phyloP scores from a whole-genome alignment of 2,797 vertebrate genomes.

The Tenualosa thibaudeaui region DNA sequence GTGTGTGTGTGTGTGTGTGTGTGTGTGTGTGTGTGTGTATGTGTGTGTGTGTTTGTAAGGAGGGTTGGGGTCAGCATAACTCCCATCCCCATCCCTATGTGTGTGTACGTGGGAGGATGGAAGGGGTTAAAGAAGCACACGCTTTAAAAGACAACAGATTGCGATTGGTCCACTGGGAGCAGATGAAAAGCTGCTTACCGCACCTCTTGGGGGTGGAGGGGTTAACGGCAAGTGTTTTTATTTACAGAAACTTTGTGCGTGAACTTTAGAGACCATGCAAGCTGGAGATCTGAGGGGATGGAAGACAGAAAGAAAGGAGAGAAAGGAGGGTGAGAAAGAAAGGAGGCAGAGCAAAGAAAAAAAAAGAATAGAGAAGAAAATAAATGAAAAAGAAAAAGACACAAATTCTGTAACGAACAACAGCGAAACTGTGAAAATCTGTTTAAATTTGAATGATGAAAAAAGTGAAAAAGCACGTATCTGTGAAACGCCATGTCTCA shows the following conservation, averaged over 20 bases:
- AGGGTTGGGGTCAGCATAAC: neutral
- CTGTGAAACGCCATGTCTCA: neutral
- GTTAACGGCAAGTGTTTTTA: constrained; percentile 34
- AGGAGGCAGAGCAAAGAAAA: neutral
- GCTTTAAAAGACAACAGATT: constrained; percentile 46
- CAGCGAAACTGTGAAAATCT: neutral
- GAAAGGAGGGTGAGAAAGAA: neutral
- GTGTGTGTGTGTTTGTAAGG: too few species aligned
- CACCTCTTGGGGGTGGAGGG: neutral
- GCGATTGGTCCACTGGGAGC: constrained; percentile 47
- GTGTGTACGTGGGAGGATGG: constrained; percentile 19
- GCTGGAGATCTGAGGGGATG: neutral
- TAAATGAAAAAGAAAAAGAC: neutral
- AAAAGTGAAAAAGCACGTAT: neutral
- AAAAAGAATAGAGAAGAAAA: neutral
- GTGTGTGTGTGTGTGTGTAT: neutral
- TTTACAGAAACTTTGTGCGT: constrained; percentile 49
- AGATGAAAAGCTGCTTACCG: constrained; percentile 46
- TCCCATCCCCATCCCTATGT: neutral
- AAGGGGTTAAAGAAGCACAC: constrained; percentile 46
- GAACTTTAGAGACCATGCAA: constrained; percentile 41
- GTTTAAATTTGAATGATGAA: neutral
- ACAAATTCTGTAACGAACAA: neutral
- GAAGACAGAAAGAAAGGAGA: neutral
- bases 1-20: constrained; percentile 14